Evolutionary conservation across 1,140 invertebrate species (phyloP).

Genomic region (Neotoxoptera formosana): DNA sequence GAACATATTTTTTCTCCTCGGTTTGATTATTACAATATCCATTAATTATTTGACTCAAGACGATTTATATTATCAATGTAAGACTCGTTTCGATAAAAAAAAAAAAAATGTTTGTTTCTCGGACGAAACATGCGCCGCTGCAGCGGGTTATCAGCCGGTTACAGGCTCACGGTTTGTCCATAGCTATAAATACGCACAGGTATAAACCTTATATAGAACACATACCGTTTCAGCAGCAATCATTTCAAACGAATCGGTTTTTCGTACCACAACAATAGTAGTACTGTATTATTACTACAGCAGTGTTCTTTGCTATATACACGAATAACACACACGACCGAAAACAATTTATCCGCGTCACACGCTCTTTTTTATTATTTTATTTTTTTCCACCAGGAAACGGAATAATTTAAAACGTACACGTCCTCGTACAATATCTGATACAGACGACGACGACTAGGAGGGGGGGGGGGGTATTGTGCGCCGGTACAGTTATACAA

Average conservation of each 20-base stretch:
- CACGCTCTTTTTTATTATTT: neutral
- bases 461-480: neutral
- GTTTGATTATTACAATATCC: neutral
- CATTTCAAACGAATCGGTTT: conserved; percentile 25
- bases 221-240: neutral
- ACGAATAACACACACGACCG: neutral
- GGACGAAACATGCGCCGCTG: no score
- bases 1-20: no score
- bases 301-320: neutral
- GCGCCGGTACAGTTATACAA: conserved; percentile 40
- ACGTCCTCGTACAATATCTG: neutral
- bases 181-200: neutral
- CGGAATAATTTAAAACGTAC: conserved; percentile 35
- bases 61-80: neutral
- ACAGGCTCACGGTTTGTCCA: neutral
- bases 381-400: no score
- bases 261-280: conserved; percentile 37
- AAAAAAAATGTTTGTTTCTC: neutral
- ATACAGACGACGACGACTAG: neutral
- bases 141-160: neutral
- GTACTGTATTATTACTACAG: neutral
- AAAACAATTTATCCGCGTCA: conserved; percentile 46
- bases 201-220: conserved; percentile 5
- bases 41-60: neutral
- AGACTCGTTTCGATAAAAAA: neutral